These are phyloP conservation scores for Pseudomyrmex pallidus DNA, from an alignment of 1,140 invertebrate genomes.

Conservation along the genomic window DNA sequence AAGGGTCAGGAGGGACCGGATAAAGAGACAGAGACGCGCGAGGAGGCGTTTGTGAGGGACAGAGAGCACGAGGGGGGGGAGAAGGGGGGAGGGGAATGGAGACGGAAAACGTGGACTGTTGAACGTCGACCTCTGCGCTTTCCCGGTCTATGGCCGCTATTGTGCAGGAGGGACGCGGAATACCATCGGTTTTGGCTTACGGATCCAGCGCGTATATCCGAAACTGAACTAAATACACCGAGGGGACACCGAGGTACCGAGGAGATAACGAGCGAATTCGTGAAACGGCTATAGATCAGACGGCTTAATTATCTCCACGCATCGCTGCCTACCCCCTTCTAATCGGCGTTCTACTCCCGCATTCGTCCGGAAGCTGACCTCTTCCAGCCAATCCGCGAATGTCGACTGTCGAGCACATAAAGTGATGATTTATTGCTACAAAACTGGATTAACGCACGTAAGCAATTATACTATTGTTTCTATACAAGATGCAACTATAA, in stretches of 20 bases:
- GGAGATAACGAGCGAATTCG: conserved; percentile 86
- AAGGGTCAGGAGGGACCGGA: conserved; percentile 53
- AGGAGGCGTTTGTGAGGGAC: conserved; percentile 48
- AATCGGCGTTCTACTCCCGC: conserved; percentile 68
- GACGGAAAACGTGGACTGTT: conserved; percentile 83
- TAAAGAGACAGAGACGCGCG: conserved; percentile 63
- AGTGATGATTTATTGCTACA: conserved; percentile 31
- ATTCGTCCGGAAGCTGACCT: conserved; percentile 64
- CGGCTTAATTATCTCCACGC: conserved; percentile 85
- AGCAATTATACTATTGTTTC: not conserved
- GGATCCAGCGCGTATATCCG: conserved; percentile 80
- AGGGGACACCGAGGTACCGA: conserved; percentile 77
- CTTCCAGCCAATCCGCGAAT: conserved; percentile 53
- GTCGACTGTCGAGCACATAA: conserved; percentile 44
- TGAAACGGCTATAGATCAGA: conserved; percentile 85
- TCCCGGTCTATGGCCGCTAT: conserved; percentile 64
- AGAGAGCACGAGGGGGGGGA: conserved; percentile 32
- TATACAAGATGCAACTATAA: too few relatives aligned
- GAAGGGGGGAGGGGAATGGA: conserved; percentile 78
- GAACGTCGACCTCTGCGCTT: conserved; percentile 84
- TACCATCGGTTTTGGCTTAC: conserved; percentile 74
- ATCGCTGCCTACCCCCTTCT: conserved; percentile 80
- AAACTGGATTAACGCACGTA: conserved; percentile 4
- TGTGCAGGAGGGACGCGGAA: conserved; percentile 63
- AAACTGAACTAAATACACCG: conserved; percentile 83